Percentiles rank a stretch among this genome's conserved stretches.
Evolutionary conservation across 2,888 invertebrate genomes (phyloP).

Genomic region (Calliphora vomitoria): DNA sequence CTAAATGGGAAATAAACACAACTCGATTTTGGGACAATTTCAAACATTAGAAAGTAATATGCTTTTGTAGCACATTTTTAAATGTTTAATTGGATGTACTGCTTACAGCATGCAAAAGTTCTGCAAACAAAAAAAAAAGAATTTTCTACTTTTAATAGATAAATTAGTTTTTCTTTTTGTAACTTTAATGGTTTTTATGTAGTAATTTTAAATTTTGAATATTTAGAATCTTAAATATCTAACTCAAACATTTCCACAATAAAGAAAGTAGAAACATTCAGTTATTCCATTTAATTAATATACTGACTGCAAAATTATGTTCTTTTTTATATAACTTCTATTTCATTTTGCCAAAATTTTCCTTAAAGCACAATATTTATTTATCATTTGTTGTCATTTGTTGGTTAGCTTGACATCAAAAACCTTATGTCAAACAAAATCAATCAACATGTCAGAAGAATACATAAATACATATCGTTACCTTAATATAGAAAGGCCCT

Average conservation of each 20-base stretch:
- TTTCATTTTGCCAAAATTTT: too few relatives aligned
- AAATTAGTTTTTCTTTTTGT: constrained; percentile 39
- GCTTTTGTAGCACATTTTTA: constrained; percentile 60
- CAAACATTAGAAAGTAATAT: constrained; percentile 22
- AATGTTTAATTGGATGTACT: constrained; percentile 70
- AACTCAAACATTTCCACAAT: too few relatives aligned
- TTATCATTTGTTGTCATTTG: constrained; percentile 11
- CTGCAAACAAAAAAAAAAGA: background rate
- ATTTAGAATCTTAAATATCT: too few relatives aligned
- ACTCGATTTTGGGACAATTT: constrained; percentile 1
- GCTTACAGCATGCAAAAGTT: constrained; percentile 13
- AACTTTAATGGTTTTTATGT: background rate
- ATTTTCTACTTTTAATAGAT: constrained; percentile 26
- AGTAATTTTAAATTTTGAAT: too few relatives aligned
- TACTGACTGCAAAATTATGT: too few relatives aligned
- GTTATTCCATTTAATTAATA: too few relatives aligned
- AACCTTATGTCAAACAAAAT: background rate
- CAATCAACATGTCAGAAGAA: background rate
- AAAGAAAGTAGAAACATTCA: too few relatives aligned
- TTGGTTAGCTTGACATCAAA: constrained; percentile 6
- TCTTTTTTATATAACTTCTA: too few relatives aligned
- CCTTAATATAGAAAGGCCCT: too few relatives aligned
- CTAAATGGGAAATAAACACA: constrained; percentile 20
- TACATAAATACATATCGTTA: background rate
- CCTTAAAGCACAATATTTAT: background rate